Percentiles rank a stretch among this genome's conserved stretches.
phyloP scores from a whole-genome alignment of 2,888 invertebrate genomes.

The Lithosia quadra region DNA sequence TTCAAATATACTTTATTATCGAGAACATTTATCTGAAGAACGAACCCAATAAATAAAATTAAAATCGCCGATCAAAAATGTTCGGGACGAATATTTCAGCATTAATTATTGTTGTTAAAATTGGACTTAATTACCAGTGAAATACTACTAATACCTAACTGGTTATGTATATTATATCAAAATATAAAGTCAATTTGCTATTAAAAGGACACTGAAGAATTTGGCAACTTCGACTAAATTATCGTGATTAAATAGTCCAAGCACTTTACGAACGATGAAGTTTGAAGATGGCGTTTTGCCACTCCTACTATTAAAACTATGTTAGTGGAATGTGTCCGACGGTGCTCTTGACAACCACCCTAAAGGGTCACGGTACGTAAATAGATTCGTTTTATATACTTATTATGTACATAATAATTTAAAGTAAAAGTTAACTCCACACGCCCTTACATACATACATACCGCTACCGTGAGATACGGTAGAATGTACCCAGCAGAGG shows the following conservation, averaged over 20 bases:
- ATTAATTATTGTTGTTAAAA: too few relatives aligned
- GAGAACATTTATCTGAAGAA: slow-evolving; percentile 17
- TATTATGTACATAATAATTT: slow-evolving; percentile 15
- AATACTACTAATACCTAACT: background rate
- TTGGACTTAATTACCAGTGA: too few relatives aligned
- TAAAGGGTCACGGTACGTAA: slow-evolving; percentile 17
- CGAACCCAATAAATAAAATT: slow-evolving; percentile 13
- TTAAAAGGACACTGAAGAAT: slow-evolving; percentile 13
- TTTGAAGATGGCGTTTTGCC: slow-evolving; percentile 33
- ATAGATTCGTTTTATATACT: slow-evolving; percentile 17
- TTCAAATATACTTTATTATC: too few relatives aligned
- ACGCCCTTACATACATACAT: slow-evolving; percentile 8
- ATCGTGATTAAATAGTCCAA: slow-evolving; percentile 19
- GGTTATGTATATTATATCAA: background rate
- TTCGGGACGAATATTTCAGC: background rate
- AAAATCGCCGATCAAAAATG: background rate
- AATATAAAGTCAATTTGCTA: background rate
- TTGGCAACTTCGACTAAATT: slow-evolving; percentile 26
- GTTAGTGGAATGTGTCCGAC: slow-evolving; percentile 31
- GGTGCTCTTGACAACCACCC: slow-evolving; percentile 12
- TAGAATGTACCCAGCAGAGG: slow-evolving; percentile 18
- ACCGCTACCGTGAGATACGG: slow-evolving; percentile 14
- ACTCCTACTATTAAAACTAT: slow-evolving; percentile 39
- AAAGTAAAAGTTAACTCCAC: slow-evolving; percentile 6
- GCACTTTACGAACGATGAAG: slow-evolving; percentile 27